Evolutionary conservation across 2,113 vertebrate species (phyloP).

Genomic region (Aythya baeri): DNA sequence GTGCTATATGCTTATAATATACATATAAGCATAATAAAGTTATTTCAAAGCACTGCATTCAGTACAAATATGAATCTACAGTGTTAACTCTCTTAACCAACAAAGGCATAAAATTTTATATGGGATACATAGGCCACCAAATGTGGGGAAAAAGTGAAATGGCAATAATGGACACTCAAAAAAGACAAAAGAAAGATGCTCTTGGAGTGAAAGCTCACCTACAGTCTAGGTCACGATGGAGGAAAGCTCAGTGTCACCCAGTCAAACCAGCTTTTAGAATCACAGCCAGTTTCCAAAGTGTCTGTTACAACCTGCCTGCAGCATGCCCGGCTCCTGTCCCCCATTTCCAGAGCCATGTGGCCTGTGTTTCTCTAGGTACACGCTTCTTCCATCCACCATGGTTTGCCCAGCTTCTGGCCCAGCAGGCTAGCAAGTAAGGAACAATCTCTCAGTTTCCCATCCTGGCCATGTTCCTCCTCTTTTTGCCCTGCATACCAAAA

Average conservation of each 20-base stretch:
- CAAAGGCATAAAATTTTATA: neutral
- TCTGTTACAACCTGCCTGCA: slow-evolving; percentile 23
- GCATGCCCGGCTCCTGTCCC: slow-evolving; percentile 20
- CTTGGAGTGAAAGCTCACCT: neutral
- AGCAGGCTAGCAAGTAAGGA: neutral
- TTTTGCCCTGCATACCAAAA: neutral
- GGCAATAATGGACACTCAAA: neutral
- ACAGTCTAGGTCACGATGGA: neutral
- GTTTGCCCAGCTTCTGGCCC: neutral
- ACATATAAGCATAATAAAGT: neutral
- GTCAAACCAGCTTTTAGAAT: slow-evolving; percentile 53
- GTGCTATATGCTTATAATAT: too few species aligned
- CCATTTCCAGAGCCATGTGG: neutral
- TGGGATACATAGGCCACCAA: neutral
- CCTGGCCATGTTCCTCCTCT: neutral
- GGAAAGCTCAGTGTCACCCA: neutral
- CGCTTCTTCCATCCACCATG: neutral
- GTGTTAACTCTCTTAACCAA: neutral
- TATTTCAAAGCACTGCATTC: neutral
- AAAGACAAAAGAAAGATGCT: neutral
- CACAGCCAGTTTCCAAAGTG: neutral
- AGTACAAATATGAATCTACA: neutral
- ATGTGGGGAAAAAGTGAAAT: neutral
- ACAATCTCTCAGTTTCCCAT: neutral
- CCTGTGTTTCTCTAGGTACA: neutral